A percentile compares a stretch with the other conserved stretches of the same genome.
These are phyloP conservation scores for Pogoniulus pusillus DNA, from an alignment of 2,797 vertebrate genomes.

Conservation along the genomic window DNA sequence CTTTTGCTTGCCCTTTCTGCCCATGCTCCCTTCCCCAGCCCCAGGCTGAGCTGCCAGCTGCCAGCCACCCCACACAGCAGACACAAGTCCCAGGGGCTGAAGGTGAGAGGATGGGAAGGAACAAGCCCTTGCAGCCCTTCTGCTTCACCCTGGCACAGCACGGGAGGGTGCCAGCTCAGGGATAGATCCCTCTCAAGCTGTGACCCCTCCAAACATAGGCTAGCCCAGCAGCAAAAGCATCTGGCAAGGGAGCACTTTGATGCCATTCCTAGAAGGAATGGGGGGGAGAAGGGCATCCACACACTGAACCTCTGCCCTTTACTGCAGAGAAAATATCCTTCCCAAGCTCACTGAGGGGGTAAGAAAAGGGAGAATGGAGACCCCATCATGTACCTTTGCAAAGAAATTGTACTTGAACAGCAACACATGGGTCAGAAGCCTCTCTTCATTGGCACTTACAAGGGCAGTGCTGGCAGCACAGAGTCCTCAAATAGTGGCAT, in stretches of 20 bases:
- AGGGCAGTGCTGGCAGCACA: neutral
- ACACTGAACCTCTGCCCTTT: neutral
- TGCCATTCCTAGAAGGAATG: too few relatives aligned
- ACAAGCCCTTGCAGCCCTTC: too few relatives aligned
- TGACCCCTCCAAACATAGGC: too few relatives aligned
- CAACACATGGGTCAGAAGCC: accelerated
- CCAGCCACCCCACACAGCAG: neutral
- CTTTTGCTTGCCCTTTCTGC: neutral
- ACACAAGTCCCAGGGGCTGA: too few relatives aligned
- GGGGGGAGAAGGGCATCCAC: neutral
- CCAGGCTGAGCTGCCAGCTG: neutral
- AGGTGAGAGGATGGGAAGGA: too few relatives aligned
- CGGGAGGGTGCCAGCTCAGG: too few relatives aligned
- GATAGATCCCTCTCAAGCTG: too few relatives aligned
- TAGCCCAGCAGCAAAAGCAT: too few relatives aligned
- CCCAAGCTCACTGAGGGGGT: neutral
- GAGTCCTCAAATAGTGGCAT: neutral
- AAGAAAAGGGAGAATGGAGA: neutral
- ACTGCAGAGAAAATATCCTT: neutral
- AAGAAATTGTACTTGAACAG: neutral
- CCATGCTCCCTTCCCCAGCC: neutral
- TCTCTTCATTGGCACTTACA: too few relatives aligned
- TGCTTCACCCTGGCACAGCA: too few relatives aligned
- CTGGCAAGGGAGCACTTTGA: too few relatives aligned
- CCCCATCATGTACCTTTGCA: neutral